Evolutionary conservation across 1,140 invertebrate species (phyloP).

Genomic region (Glomeris maerens): DNA sequence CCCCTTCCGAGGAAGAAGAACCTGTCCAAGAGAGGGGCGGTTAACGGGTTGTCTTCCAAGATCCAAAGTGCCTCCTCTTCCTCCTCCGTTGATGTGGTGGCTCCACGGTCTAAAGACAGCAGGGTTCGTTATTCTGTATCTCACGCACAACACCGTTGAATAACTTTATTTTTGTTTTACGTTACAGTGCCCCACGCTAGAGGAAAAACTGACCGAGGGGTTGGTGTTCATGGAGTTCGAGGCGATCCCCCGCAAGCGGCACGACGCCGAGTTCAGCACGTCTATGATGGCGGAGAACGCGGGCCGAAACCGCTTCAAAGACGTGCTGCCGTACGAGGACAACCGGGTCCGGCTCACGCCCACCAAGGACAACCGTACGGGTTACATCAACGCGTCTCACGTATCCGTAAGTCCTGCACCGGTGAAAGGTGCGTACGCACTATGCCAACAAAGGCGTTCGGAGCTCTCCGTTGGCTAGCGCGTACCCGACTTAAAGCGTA

Average conservation of each 20-base stretch:
- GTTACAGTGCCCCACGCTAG: slow-evolving; percentile 58
- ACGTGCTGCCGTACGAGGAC: slow-evolving; percentile 75
- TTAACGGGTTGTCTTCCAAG: too few species aligned
- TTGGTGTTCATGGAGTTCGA: slow-evolving; percentile 77
- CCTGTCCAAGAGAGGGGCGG: too few species aligned
- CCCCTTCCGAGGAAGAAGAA: too few species aligned
- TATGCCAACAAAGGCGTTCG: too few species aligned
- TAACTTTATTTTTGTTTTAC: slow-evolving; percentile 12
- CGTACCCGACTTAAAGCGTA: too few species aligned
- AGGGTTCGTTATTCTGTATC: too few species aligned
- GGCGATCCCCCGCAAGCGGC: slow-evolving; percentile 61
- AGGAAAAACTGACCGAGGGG: slow-evolving; percentile 61
- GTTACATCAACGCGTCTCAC: slow-evolving; percentile 82
- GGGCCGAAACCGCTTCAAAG: slow-evolving; percentile 42
- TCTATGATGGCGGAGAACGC: slow-evolving; percentile 50
- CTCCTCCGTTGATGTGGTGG: too few species aligned
- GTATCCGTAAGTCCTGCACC: slow-evolving; percentile 57
- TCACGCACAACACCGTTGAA: too few species aligned
- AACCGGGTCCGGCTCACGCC: slow-evolving; percentile 63
- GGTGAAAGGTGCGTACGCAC: too few species aligned
- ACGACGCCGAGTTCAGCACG: slow-evolving; percentile 47
- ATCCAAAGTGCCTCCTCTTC: too few species aligned
- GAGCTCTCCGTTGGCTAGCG: too few species aligned
- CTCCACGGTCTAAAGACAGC: too few species aligned
- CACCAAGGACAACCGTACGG: slow-evolving; percentile 59